These are phyloP conservation scores for Proteles cristata DNA, from an alignment of 2,113 vertebrate genomes.

Conservation along the genomic window DNA sequence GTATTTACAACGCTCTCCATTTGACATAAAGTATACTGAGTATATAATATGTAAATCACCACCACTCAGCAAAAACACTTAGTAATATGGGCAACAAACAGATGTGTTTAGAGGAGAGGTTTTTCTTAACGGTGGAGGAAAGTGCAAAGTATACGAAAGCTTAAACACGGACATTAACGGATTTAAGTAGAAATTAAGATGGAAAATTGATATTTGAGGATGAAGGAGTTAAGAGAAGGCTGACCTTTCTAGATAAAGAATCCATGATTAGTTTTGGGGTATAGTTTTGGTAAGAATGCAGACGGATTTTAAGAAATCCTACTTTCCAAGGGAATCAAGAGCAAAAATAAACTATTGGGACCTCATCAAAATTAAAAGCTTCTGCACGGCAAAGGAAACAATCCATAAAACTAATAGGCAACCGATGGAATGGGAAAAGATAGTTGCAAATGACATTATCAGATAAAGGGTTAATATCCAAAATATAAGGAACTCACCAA, in stretches of 20 bases:
- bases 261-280: neutral
- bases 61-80: neutral
- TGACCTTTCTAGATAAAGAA: neutral
- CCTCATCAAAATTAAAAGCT: too few species aligned
- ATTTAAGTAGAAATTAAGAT: neutral
- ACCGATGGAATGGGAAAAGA: too few species aligned
- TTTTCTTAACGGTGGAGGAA: slow-evolving; percentile 24
- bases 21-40: neutral
- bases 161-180: neutral
- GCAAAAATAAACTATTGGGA: too few species aligned
- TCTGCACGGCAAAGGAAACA: too few species aligned
- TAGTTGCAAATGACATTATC: too few species aligned
- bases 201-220: neutral
- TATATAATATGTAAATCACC: neutral
- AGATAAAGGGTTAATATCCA: too few species aligned
- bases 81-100: neutral
- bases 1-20: neutral
- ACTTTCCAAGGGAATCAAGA: too few species aligned
- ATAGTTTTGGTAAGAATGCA: neutral
- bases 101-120: neutral
- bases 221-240: neutral
- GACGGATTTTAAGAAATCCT: slow-evolving; percentile 23
- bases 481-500: too few species aligned
- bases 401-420: too few species aligned
- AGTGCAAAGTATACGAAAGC: neutral